Percentiles rank a stretch among this genome's conserved stretches.
Conservation (phyloP, 2,888 invertebrate genomes). For the Tetranychus truncatus region DNA sequence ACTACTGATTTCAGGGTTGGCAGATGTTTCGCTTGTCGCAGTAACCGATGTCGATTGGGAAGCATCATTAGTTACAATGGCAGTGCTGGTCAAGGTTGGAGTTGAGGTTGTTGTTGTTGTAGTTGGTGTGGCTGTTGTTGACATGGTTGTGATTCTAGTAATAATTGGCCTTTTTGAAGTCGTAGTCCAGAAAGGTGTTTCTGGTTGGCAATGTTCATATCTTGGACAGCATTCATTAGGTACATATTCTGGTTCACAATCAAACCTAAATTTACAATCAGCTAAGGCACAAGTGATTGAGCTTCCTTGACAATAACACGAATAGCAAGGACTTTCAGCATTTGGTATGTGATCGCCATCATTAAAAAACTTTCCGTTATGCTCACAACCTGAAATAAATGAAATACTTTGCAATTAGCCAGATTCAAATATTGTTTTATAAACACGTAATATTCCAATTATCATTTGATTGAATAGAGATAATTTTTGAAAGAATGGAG, state of each 20-base stretch:
- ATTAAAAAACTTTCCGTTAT: slow-evolving; percentile 51
- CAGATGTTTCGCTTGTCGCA: background rate
- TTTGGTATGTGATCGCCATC: slow-evolving; percentile 56
- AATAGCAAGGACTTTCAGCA: slow-evolving; percentile 52
- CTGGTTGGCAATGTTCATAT: slow-evolving; percentile 48
- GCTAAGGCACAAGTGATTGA: slow-evolving; percentile 48
- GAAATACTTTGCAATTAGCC: background rate
- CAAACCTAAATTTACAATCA: slow-evolving; percentile 53
- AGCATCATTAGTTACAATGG: background rate
- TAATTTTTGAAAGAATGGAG: background rate
- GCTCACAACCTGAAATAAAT: slow-evolving; percentile 40
- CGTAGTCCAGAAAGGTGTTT: slow-evolving; percentile 4
- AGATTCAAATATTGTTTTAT: background rate
- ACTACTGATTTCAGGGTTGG: background rate
- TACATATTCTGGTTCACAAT: slow-evolving; percentile 52
- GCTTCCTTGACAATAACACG: slow-evolving; percentile 46
- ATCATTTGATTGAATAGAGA: background rate
- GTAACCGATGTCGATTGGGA: background rate
- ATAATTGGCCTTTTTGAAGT: background rate
- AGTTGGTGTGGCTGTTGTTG: background rate
- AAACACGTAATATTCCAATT: background rate
- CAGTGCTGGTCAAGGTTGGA: background rate
- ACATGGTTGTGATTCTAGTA: background rate
- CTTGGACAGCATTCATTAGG: slow-evolving; percentile 59
- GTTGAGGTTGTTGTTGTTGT: background rate